Conservation (phyloP, 2,888 invertebrate genomes). For the Macaria notata region DNA sequence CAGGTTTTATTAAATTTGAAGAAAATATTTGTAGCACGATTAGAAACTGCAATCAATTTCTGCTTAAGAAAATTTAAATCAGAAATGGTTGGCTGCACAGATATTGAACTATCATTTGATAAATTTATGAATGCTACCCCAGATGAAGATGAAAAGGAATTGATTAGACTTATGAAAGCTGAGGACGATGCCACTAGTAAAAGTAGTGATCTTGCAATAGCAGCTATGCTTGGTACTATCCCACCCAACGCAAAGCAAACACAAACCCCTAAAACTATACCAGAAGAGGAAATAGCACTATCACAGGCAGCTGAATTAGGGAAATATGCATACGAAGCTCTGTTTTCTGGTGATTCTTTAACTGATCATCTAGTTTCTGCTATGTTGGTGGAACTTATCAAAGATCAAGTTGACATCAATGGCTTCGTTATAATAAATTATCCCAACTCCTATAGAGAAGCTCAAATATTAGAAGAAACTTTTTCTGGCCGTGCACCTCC, state of each 20-base stretch:
- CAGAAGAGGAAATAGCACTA: constrained; percentile 79
- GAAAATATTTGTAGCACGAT: constrained; percentile 66
- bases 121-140: constrained; percentile 54
- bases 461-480: constrained; percentile 82
- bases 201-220: constrained; percentile 47
- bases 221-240: constrained; percentile 46
- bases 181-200: constrained; percentile 55
- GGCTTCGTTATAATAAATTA: constrained; percentile 86
- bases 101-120: constrained; percentile 71
- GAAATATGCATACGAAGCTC: constrained; percentile 76
- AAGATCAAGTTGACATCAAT: constrained; percentile 65
- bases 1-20: constrained; percentile 62
- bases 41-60: constrained; percentile 81
- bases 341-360: constrained; percentile 78
- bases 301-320: constrained; percentile 79
- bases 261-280: constrained; percentile 84
- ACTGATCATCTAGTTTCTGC: constrained; percentile 80
- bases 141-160: constrained; percentile 59
- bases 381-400: constrained; percentile 84
- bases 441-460: constrained; percentile 82
- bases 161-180: constrained; percentile 60
- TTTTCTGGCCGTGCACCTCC: constrained; percentile 79
- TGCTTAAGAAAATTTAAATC: constrained; percentile 78
- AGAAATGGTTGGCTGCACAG: constrained; percentile 77
- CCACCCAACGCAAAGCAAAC: constrained; percentile 74